Conservation (phyloP, 2,888 invertebrate species). For the Nowickia ferox region DNA sequence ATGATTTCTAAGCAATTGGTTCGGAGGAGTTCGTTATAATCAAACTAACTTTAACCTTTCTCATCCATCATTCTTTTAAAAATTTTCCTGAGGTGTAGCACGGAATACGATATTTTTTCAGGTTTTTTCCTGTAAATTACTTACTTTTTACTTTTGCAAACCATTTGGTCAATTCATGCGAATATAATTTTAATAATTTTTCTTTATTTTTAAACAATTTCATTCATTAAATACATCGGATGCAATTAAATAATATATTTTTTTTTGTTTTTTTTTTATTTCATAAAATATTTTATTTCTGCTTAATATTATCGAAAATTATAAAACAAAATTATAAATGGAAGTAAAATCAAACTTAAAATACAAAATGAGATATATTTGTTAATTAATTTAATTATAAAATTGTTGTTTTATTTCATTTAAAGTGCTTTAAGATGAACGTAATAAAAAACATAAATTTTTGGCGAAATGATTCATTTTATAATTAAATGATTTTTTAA, state of each 20-base stretch:
- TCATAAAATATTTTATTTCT: conserved; percentile 24
- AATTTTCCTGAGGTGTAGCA: no score
- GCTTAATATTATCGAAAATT: conserved; percentile 25
- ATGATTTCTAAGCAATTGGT: no score
- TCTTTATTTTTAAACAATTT: conserved; percentile 62
- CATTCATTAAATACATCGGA: conserved; percentile 57
- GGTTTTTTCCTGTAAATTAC: neutral
- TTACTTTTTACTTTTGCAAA: neutral
- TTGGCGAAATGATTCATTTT: conserved; percentile 16
- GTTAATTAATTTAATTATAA: neutral
- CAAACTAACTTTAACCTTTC: no score
- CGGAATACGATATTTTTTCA: no score
- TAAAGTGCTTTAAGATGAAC: neutral
- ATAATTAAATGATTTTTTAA: conserved; percentile 10
- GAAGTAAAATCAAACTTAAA: neutral
- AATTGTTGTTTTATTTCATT: conserved; percentile 5
- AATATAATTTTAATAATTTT: conserved; percentile 40
- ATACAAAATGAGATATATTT: conserved; percentile 53
- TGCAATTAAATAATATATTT: conserved; percentile 56
- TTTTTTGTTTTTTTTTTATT: conserved; percentile 11
- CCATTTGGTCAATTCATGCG: neutral
- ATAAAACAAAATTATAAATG: neutral
- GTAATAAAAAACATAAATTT: neutral
- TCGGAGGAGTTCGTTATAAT: no score
- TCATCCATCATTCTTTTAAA: no score